A percentile compares a stretch with the other conserved stretches of the same genome.
phyloP scores from a whole-genome alignment of 2,888 invertebrate species.

The Gari tellinella region DNA sequence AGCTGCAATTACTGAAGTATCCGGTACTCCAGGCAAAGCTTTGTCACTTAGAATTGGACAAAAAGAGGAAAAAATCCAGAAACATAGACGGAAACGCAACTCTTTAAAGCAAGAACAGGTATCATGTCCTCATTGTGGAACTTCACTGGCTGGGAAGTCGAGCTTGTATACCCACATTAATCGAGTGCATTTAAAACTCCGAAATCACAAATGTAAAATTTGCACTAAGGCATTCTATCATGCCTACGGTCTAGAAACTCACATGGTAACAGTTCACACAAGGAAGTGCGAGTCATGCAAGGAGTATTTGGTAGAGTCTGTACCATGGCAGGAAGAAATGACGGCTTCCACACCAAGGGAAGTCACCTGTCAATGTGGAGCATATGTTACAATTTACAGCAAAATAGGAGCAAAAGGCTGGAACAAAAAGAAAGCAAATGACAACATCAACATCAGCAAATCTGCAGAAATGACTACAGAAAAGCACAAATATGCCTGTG shows the following conservation, averaged over 20 bases:
- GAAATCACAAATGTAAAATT: conserved; percentile 48
- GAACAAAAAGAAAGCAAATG: conserved; percentile 25
- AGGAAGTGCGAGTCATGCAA: conserved; percentile 52
- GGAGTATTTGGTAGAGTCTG: conserved; percentile 58
- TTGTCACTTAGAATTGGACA: too few species aligned
- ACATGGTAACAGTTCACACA: conserved; percentile 55
- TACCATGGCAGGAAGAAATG: conserved; percentile 51
- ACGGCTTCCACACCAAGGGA: conserved; percentile 44
- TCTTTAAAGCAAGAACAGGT: too few species aligned
- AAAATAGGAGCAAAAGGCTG: conserved; percentile 32
- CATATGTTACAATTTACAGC: conserved; percentile 51
- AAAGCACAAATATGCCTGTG: conserved; percentile 59
- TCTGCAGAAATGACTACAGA: conserved; percentile 42
- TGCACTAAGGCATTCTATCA: conserved; percentile 53
- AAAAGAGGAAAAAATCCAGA: too few species aligned
- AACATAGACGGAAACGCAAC: too few species aligned
- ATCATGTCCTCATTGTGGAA: conserved; percentile 53
- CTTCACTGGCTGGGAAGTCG: conserved; percentile 38
- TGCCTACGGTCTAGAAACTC: conserved; percentile 44
- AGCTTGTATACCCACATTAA: conserved; percentile 49
- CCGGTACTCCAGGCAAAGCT: too few species aligned
- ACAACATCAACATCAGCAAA: too few species aligned
- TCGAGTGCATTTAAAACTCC: conserved; percentile 44
- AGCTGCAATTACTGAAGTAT: too few species aligned
- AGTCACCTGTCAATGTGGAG: conserved; percentile 55